Base-by-base conservation (phyloP, 2,888 invertebrate genomes). In the Tholera decimalis region DNA sequence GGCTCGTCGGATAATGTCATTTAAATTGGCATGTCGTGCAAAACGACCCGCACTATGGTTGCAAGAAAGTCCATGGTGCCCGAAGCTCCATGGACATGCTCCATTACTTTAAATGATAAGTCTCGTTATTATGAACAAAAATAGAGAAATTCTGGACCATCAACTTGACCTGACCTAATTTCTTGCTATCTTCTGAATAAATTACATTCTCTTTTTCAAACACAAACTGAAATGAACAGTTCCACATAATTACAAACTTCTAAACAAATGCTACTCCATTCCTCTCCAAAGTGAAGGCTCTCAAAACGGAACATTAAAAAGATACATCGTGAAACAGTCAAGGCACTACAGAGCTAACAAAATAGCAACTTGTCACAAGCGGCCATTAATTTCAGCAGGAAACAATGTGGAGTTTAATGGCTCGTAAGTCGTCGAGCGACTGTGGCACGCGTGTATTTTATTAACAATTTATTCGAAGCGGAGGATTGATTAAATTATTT, bases 381-480 rank as follows among this genome's bases (percentile, higher is more conserved):
- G 43, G 49, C 64, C 76, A 83, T 82, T 82, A 75, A 84, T 83
- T 74, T 57, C 41, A 22, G 53, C 51, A 58, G 24, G 72, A 73
- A 79, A 81, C 77, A 80, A 79, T 77, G 57, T 77, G 57, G 39
- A 46, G 44, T 33, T 69, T 77, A 81, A 80, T 82, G 75, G 70
- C 8, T 37, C 70, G 79, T 47, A 66, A 62, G 41, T 47, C 54
- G 18, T 30, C 55, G 9, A 8, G 18, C 53, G 53, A 44, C 35
- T 44, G 18, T 49, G 49, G 30, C 33, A 44, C n/a, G 44, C 49
- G 56, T 50, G n/a, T 44, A 47, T 63, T 70, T 70, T 66, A 58
- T 70, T 73, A 62, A 8, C 35, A 22, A 54, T 50, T 26, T 73
- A 37, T 41, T 6, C 18, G 4, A 28, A 51, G 13, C n/a, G 22